Percentiles rank a stretch among this genome's conserved stretches.
Conservation (phyloP, 1,140 invertebrate species). For the Eulimnadia texana region DNA sequence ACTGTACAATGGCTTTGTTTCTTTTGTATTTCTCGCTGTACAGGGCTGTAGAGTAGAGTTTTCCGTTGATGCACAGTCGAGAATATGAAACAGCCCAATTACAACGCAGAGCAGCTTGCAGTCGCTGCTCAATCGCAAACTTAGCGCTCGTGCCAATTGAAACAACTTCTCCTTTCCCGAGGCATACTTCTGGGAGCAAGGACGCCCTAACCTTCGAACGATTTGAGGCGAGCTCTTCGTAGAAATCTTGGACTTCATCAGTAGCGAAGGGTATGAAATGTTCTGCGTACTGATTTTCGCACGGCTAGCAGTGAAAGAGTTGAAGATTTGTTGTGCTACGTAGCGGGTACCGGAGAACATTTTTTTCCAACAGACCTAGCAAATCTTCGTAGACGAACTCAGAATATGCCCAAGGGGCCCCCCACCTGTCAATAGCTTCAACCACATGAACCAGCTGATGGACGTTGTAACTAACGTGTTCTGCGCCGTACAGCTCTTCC, state of each 20-base stretch:
- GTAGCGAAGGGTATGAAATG: not conserved
- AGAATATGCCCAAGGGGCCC: constrained; percentile 10
- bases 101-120: not conserved
- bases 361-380: not conserved
- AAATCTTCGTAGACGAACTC: constrained; percentile 7
- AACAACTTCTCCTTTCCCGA: not conserved
- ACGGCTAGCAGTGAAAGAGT: not conserved
- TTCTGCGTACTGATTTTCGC: not conserved
- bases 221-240: too few relatives aligned
- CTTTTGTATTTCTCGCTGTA: not conserved
- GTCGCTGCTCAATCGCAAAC: not conserved
- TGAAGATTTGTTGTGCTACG: constrained; percentile 5
- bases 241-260: constrained; percentile 7
- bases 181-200: not conserved
- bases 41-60: not conserved
- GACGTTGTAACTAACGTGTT: constrained; percentile 4
- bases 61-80: not conserved
- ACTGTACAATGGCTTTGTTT: constrained; percentile 7
- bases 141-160: not conserved
- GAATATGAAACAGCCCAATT: not conserved
- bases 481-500: constrained; percentile 2
- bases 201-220: too few relatives aligned
- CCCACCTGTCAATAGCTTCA: not conserved
- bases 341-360: constrained; percentile 5
- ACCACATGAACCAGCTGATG: constrained; percentile 1